phyloP scores from a whole-genome alignment of 2,797 vertebrate species.

The Odontamblyopus rebecca region DNA sequence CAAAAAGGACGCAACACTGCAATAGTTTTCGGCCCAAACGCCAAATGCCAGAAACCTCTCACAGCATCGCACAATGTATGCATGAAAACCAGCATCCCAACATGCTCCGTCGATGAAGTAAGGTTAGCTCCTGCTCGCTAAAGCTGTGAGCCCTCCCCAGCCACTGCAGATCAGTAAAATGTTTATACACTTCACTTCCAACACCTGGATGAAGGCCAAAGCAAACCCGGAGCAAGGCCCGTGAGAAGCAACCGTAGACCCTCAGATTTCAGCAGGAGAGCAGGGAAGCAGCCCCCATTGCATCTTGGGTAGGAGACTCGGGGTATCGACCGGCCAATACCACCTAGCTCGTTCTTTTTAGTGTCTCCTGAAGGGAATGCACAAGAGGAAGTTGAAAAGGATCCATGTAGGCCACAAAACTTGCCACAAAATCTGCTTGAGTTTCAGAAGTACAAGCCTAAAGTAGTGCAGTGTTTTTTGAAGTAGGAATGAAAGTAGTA shows the following conservation, averaged over 20 bases:
- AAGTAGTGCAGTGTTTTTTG: conserved; percentile 14
- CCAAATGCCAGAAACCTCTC: conserved; percentile 40
- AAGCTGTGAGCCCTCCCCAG: conserved; percentile 59
- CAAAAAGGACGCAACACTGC: conserved; percentile 13
- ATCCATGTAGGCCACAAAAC: conserved; percentile 41
- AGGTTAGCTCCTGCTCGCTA: conserved; percentile 67
- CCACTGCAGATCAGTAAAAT: conserved; percentile 70
- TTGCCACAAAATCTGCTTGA: conserved; percentile 30
- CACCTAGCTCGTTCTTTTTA: conserved; percentile 27
- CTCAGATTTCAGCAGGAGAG: conserved; percentile 45
- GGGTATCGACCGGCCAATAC: conserved; percentile 46
- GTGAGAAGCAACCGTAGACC: conserved; percentile 51
- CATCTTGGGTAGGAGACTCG: conserved; percentile 76
- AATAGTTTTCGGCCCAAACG: conserved; percentile 29
- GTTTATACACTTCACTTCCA: conserved; percentile 72
- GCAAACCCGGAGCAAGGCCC: conserved; percentile 82
- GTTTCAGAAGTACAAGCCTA: conserved; percentile 24
- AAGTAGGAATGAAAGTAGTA: conserved; percentile 12
- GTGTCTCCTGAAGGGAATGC: conserved; percentile 30
- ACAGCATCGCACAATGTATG: conserved; percentile 53
- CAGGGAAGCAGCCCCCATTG: conserved; percentile 40
- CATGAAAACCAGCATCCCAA: conserved; percentile 54
- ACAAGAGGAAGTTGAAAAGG: conserved; percentile 46
- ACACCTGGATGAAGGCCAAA: conserved; percentile 72
- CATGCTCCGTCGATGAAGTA: conserved; percentile 55